Evolutionary conservation across 1,140 invertebrate genomes (phyloP), one percentile per base, ranked within the genome.

Genomic region (Vanessa tameamea): DNA sequence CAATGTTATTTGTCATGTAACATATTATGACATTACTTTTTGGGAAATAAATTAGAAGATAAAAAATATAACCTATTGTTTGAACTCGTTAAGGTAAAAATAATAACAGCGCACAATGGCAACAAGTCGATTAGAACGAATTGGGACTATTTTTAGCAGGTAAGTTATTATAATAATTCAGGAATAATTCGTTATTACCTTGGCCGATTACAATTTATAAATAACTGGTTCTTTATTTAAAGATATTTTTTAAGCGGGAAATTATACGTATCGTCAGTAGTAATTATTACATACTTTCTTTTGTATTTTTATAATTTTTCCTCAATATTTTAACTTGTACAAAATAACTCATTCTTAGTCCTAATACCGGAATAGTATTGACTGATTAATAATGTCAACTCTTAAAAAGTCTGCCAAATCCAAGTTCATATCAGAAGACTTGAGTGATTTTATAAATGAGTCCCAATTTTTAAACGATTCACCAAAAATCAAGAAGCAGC

Each of bases 71-170:
- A 51, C 48, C 48, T 43, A 6, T 11, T 43, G 37, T 43, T 43
- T 43, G n/a, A 51, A 13, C n/a, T 15, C 2, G 3, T 12, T 15
- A 4, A 51, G 48, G 6, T 51, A 15, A 51, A 15, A 14, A 12
- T 15, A 51, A 65, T 48, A 20, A 55, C 12, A 20, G 47, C 37
- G 23, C 15, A 68, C 43, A 71, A 91, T 91, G 89, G 89, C 89
- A 26, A 91, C 85, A 63, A 96, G 95, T 84, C 94, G 96, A 82
- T 88, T 96, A 66, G 95, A 96, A 91, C 95, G 94, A 91, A 94
- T 96, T 83, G 96, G 96, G 59, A 96, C 95, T 12, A 96, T 96
- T 80, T 96, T 94, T 81, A 92, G 94, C 2, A 94, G 96, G 96
- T 96, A 92, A 80, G 83, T 82, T 75, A 26, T 43, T 75, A 26